phyloP scores from a whole-genome alignment of 1,140 invertebrate species.

The Magallana ariakensis region DNA sequence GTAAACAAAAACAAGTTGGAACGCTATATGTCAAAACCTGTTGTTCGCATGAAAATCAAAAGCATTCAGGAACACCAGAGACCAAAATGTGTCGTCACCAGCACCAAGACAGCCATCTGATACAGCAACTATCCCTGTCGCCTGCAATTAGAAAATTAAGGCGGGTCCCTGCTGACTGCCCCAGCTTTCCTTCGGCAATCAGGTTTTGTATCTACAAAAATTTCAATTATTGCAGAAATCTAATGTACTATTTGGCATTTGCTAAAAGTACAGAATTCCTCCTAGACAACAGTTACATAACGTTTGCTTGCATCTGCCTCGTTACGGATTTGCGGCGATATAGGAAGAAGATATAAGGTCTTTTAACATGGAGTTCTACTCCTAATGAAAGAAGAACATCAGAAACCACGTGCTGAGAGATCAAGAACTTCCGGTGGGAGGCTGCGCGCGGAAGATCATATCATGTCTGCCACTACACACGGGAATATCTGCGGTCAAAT shows the following conservation, averaged over 20 bases:
- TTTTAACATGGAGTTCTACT: neutral
- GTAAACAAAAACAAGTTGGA: too few relatives aligned
- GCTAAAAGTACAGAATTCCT: neutral
- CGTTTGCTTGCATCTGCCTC: neutral
- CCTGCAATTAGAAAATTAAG: constrained; percentile 8
- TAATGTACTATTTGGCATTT: neutral
- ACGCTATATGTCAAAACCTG: too few relatives aligned
- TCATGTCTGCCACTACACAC: neutral
- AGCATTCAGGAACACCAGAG: too few relatives aligned
- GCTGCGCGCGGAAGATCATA: neutral
- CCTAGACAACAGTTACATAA: neutral
- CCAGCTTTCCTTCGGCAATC: neutral
- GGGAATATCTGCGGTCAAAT: neutral
- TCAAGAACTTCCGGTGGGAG: neutral
- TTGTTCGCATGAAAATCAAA: too few relatives aligned
- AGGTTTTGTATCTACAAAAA: neutral
- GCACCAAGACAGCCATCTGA: too few relatives aligned
- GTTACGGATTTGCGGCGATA: neutral
- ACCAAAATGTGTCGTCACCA: too few relatives aligned
- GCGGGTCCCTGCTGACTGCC: neutral
- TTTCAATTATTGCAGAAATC: neutral
- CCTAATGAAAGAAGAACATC: neutral
- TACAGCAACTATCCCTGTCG: too few relatives aligned
- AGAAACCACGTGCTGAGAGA: neutral
- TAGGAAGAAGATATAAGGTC: neutral